Percentiles rank a stretch among this genome's conserved stretches.
Evolutionary conservation across 2,113 vertebrate species (phyloP).

Genomic region (Oncorhynchus kisutch): DNA sequence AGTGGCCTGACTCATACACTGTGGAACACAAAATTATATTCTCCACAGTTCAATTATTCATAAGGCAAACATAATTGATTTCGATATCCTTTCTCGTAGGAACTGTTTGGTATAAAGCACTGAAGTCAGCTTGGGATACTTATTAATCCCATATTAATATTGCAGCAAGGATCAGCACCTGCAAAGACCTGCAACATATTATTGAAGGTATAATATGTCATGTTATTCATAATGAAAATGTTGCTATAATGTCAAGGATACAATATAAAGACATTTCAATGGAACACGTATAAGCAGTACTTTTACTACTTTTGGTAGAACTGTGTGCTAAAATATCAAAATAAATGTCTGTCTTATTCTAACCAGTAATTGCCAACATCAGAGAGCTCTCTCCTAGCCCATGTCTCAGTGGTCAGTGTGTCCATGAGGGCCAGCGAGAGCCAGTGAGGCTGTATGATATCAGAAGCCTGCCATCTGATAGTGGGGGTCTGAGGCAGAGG

Average conservation of each 20-base stretch:
- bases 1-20: constrained; percentile 61
- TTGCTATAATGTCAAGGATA: no score
- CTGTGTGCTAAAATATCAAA: no score
- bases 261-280: no score
- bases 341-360: no score
- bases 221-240: no score
- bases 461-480: constrained; percentile 15
- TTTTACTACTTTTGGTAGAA: no score
- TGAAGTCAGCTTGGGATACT: constrained; percentile 61
- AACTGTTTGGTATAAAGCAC: constrained; percentile 70
- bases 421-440: not conserved
- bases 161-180: constrained; percentile 29
- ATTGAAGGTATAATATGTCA: no score
- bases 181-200: constrained; percentile 9
- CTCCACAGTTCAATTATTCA: constrained; percentile 72
- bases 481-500: constrained; percentile 17
- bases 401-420: no score
- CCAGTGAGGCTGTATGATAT: not conserved
- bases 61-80: constrained; percentile 76
- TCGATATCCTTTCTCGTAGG: constrained; percentile 66
- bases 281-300: no score
- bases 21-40: constrained; percentile 69
- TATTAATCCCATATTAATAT: constrained; percentile 46
- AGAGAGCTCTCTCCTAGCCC: no score
- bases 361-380: no score